Base-by-base conservation (phyloP, 2,888 invertebrate species). In the Scaptodrosophila latifasciaeformis region DNA sequence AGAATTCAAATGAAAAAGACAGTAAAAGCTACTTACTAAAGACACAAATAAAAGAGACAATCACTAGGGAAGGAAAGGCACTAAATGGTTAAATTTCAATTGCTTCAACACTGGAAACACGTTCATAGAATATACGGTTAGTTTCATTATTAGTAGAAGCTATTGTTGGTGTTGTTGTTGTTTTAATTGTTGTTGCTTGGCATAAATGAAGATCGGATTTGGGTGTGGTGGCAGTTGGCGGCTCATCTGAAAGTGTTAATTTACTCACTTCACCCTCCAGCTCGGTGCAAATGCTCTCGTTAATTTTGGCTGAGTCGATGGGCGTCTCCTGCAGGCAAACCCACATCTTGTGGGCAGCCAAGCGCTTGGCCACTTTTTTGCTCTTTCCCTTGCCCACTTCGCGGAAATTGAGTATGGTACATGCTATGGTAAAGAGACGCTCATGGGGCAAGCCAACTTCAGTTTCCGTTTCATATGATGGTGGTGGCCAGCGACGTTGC, bases 271-370 rank as follows among this genome's bases (percentile, higher is more conserved):
- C 91, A 53, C 91, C 91, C 56, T 92, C 85, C 40, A 85, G 90
- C 59, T 92, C 95, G 81, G 93, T 92, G 70, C 92, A 92, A 47
- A 92, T 89, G 31, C 90, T 88, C 39, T 85, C 84, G 60, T 65
- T 72, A 43, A 88, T 85, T 82, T 90, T 90, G 83, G 89, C 90
- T 7, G 90, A 88, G 80, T 92, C 93, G 7, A 91, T 88, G 0
- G 93, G 93, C 77, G 92, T 88, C 65, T 94, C 93, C 81, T 95
- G 93, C 58, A 97, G 86, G 31, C 91, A 90, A 67, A 92, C 92
- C 93, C 93, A 94, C 96, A 98, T 96, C 85, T 95, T 94, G 83
- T 95, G 93, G 1, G 98, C 98, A 0, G 98, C 97, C 84, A 95
- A 92, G n/a, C 97, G 90, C 87, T 99, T 99, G 2, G 98, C 97